These are phyloP conservation scores for Megaptera novaeangliae DNA, from an alignment of 2,113 vertebrate species.

Conservation along the genomic window DNA sequence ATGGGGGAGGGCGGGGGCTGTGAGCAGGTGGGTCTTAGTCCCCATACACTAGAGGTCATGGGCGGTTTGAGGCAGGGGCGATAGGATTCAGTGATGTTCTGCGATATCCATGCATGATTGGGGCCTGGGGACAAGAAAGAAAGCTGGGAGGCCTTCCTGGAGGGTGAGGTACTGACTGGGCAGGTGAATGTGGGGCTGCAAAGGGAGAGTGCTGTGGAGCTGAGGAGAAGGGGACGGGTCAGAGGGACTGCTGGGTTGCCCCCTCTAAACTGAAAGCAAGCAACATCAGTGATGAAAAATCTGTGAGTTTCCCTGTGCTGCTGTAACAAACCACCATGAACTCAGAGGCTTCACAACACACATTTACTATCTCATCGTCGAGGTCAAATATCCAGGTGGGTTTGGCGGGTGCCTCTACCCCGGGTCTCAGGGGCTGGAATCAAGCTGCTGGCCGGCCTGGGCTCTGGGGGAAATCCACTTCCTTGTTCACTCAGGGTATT, in stretches of 20 bases:
- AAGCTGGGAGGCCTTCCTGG: background rate
- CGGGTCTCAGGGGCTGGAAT: background rate
- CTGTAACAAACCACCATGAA: background rate
- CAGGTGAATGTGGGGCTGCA: background rate
- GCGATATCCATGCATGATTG: background rate
- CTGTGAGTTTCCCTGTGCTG: background rate
- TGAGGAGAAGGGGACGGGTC: background rate
- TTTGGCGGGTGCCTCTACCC: background rate
- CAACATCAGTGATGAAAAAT: too few relatives aligned
- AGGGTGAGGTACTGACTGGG: background rate
- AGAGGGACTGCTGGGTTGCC: background rate
- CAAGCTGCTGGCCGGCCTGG: rapidly evolving
- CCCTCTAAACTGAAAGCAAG: background rate
- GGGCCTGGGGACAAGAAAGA: background rate
- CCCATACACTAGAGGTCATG: rapidly evolving
- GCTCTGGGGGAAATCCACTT: background rate
- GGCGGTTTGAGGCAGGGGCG: background rate
- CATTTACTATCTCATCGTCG: background rate
- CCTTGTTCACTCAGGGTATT: too few relatives aligned
- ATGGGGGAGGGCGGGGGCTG: background rate
- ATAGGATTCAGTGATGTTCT: background rate
- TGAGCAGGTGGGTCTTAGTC: background rate
- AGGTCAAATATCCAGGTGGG: background rate
- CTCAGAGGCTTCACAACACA: background rate
- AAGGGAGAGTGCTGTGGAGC: background rate